These are phyloP conservation scores for Ophion slaviceki DNA, from an alignment of 2,888 invertebrate genomes.

Conservation along the genomic window DNA sequence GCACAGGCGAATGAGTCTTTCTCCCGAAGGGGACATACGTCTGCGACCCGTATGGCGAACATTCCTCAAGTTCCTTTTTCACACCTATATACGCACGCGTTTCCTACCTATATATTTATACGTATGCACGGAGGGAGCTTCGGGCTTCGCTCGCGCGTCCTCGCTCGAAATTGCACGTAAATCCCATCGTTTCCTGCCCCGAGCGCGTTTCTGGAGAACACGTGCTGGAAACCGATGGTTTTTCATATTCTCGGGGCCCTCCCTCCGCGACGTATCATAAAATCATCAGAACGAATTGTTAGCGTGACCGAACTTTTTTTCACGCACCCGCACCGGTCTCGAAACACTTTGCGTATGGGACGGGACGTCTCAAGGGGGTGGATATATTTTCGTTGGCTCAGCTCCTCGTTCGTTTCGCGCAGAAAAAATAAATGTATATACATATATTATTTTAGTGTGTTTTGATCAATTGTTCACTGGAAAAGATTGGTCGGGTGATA, in stretches of 20 bases:
- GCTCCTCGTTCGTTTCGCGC: too few species aligned
- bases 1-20: constrained; percentile 58
- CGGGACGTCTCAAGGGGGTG: neutral
- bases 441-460: too few species aligned
- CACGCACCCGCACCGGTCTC: neutral
- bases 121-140: neutral
- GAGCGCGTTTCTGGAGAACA: constrained; percentile 73
- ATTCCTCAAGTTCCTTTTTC: constrained; percentile 62
- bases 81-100: constrained; percentile 45
- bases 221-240: constrained; percentile 67
- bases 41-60: constrained; percentile 72
- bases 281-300: constrained; percentile 29
- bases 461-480: too few species aligned
- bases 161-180: constrained; percentile 73
- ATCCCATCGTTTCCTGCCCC: constrained; percentile 71
- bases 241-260: constrained; percentile 50
- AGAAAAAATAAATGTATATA: too few species aligned
- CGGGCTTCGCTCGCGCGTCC: constrained; percentile 19
- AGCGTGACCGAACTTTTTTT: constrained; percentile 5
- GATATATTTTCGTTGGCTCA: neutral
- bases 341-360: neutral
- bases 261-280: constrained; percentile 54
- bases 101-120: constrained; percentile 12
- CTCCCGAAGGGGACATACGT: constrained; percentile 32
- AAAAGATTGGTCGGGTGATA: too few species aligned